Percentiles rank a stretch among this genome's conserved stretches.
Conservation (phyloP, 1,140 invertebrate species). For the Arion vulgaris region DNA sequence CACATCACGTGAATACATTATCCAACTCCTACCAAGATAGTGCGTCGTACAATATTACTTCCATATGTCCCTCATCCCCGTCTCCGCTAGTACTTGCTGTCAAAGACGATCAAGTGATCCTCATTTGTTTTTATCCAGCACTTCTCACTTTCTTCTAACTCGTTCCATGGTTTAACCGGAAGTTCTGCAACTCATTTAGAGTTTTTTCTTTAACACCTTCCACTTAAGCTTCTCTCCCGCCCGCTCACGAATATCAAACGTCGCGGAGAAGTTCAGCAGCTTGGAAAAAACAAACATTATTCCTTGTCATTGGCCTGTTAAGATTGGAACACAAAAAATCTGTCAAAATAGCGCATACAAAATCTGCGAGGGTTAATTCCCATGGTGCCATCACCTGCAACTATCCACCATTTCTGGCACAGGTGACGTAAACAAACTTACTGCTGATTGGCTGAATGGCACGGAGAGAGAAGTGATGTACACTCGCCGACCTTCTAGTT, state of each 20-base stretch:
- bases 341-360: conserved; percentile 24
- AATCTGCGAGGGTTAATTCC: conserved; percentile 26
- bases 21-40: too few species aligned
- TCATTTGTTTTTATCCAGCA: not conserved
- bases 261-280: conserved; percentile 1
- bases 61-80: too few species aligned
- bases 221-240: not conserved
- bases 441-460: conserved; percentile 21
- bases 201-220: not conserved
- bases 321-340: not conserved
- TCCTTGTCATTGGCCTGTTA: conserved; percentile 11
- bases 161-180: not conserved
- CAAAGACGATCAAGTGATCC: not conserved
- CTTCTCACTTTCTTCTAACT: not conserved
- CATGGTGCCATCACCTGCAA: not conserved
- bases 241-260: conserved; percentile 12
- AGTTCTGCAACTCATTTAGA: not conserved
- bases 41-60: too few species aligned
- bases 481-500: conserved; percentile 13
- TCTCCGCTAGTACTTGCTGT: too few species aligned
- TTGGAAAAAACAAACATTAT: conserved; percentile 29
- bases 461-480: conserved; percentile 21
- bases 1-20: too few species aligned
- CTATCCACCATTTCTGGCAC: conserved; percentile 17
- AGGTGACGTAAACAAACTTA: conserved; percentile 24